Evolutionary conservation across 53 echinoderm and acorn worm genomes (phyloP).

Genomic region (Echinarachnius parma): DNA sequence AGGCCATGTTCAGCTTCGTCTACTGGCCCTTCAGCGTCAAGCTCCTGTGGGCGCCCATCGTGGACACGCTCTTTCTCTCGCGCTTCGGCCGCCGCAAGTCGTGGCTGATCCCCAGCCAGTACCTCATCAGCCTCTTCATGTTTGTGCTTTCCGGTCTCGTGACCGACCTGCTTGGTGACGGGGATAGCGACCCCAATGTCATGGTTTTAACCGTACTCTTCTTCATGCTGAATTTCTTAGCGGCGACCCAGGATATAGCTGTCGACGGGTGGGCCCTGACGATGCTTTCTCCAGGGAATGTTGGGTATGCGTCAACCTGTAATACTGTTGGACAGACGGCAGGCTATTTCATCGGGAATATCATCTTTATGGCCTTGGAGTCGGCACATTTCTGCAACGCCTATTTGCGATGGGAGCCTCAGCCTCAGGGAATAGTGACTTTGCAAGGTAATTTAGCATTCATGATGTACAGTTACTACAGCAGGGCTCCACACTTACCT

Average conservation of each 20-base stretch:
- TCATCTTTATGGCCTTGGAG: constrained; percentile 86
- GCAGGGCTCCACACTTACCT: no score
- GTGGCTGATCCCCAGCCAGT: constrained; percentile 93
- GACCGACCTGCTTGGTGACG: constrained; percentile 64
- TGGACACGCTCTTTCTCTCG: constrained; percentile 68
- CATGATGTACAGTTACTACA: no score
- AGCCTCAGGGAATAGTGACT: constrained; percentile 72
- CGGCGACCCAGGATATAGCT: constrained; percentile 97
- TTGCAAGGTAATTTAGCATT: constrained; percentile 66
- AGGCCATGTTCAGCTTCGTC: constrained; percentile 94
- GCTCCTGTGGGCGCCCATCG: constrained; percentile 94
- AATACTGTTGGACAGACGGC: constrained; percentile 92
- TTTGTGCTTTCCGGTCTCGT: constrained; percentile 66
- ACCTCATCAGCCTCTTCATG: constrained; percentile 84
- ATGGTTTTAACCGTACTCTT: constrained; percentile 70
- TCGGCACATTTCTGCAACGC: constrained; percentile 93
- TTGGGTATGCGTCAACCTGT: constrained; percentile 95
- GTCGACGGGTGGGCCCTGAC: constrained; percentile 99
- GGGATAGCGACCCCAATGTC: constrained; percentile 58
- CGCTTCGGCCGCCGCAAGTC: constrained; percentile 85
- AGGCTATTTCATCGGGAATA: constrained; percentile 92
- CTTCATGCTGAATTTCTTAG: constrained; percentile 93
- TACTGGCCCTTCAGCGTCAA: constrained; percentile 99
- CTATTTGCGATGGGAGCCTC: constrained; percentile 76
- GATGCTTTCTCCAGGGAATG: constrained; percentile 84